phyloP scores from a whole-genome alignment of 2,113 vertebrate species.

The Gnathonemus echidnorhynchus region DNA sequence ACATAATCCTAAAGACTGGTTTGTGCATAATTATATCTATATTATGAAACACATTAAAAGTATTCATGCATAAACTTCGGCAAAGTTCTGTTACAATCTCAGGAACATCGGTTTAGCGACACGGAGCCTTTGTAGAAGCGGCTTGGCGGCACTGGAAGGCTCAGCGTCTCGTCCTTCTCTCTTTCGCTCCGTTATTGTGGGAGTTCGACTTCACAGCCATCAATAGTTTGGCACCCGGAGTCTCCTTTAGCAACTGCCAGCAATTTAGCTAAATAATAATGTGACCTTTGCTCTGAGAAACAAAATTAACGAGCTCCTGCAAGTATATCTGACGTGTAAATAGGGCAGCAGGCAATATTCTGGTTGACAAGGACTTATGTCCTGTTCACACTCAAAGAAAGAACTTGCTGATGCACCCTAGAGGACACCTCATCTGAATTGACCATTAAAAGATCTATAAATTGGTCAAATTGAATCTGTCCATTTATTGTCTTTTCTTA shows the following conservation, averaged over 20 bases:
- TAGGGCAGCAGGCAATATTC: neutral
- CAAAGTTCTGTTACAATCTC: neutral
- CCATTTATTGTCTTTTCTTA: neutral
- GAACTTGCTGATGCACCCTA: neutral
- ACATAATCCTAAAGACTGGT: slow-evolving; percentile 3
- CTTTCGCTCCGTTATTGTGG: neutral
- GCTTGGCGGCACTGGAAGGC: neutral
- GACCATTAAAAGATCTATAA: neutral
- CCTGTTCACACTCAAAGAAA: neutral
- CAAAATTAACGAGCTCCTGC: neutral
- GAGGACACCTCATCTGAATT: neutral
- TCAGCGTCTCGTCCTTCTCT: neutral
- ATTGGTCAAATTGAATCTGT: neutral
- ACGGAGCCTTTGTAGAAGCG: neutral
- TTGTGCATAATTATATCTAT: slow-evolving; percentile 12
- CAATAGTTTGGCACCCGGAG: neutral
- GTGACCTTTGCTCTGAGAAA: slow-evolving; percentile 3
- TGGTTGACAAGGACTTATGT: neutral
- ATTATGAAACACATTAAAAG: slow-evolving; percentile 1
- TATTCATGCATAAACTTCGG: neutral
- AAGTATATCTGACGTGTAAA: neutral
- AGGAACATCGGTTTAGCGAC: neutral
- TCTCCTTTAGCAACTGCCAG: neutral
- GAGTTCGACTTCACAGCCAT: neutral
- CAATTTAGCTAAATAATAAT: neutral